Evolutionary conservation across 2,113 vertebrate species (phyloP).

Genomic region (Nerophis lumbriciformis): DNA sequence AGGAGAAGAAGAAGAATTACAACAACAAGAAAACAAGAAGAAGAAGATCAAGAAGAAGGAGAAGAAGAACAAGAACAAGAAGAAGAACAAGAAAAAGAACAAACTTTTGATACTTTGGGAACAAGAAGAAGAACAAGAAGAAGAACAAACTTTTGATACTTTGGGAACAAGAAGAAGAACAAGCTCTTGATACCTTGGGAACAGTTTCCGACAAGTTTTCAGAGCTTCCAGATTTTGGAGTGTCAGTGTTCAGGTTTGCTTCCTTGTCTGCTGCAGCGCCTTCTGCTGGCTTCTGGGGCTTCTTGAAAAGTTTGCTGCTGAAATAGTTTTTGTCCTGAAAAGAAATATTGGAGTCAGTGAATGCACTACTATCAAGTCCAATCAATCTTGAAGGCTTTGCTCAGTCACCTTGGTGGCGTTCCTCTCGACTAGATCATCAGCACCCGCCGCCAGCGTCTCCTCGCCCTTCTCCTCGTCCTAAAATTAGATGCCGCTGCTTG

Average conservation of each 20-base stretch:
- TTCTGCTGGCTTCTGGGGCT: slow-evolving; percentile 38
- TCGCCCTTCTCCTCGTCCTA: slow-evolving; percentile 39
- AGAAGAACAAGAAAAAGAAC: too few relatives aligned
- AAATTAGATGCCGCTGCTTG: slow-evolving; percentile 4
- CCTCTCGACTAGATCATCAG: slow-evolving; percentile 33
- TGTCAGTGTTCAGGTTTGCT: neutral
- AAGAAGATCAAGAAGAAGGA: too few relatives aligned
- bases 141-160: too few relatives aligned
- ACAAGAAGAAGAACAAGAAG: too few relatives aligned
- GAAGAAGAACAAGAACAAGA: too few relatives aligned
- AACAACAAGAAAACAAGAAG: too few relatives aligned
- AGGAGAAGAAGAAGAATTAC: too few relatives aligned
- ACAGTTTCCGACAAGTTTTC: too few relatives aligned
- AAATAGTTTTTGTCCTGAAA: slow-evolving; percentile 58
- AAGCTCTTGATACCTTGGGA: too few relatives aligned
- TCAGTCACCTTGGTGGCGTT: slow-evolving; percentile 34
- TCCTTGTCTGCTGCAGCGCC: neutral
- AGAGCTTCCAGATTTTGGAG: too few relatives aligned
- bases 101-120: slow-evolving; percentile 30
- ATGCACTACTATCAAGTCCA: neutral
- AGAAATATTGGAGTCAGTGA: neutral
- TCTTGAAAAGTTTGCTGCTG: slow-evolving; percentile 50
- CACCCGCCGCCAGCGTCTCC: neutral
- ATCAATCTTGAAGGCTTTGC: neutral
- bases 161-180: too few relatives aligned